Evolutionary conservation across 2,797 vertebrate species (phyloP), one percentile per base, ranked within the genome.

Genomic region (Alauda arvensis): DNA sequence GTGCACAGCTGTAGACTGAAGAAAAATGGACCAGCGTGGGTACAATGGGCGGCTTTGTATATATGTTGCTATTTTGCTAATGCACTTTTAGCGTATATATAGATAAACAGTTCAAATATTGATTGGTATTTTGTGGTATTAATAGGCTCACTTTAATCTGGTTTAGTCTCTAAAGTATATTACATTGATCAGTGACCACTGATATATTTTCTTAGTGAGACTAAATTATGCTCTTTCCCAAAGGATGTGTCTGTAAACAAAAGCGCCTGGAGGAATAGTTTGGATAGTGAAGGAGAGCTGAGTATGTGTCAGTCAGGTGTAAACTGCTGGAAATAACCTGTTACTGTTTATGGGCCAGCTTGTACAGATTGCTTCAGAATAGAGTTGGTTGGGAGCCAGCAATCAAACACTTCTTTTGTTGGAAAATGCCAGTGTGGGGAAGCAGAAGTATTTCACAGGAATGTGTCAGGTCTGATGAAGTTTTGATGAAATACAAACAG

Each of bases 51-150:
- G 3, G 85, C 91, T 95, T 95, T 96, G 92, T 96, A 93, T 87
- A 94, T 91, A 85, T 83, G 75, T 77, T 90, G 82, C 91, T 91
- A 83, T 90, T 95, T 90, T 94, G 84, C 92, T 95, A 95, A 94
- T 94, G 94, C 93, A 94, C 92, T 94, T 92, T 83, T 86, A 94
- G 68, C 65, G 52, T 83, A 93, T 83, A 86, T 94, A 87, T 92
- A 95, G 95, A 94, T 95, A 96, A 96, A 94, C 93, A 93, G 91
- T 94, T 94, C 89, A 94, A 90, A 88, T 94, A 93, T 93, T 93
- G 93, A 93, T 94, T 91, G 85, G 90, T 92, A 92, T 93, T 96
- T 95, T 92, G 76, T 88, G 45, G 74, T 95, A 90, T 85, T 93
- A 86, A 90, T 80, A 83, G 70, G 49, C 43, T 88, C 55, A 69